phyloP scores from a whole-genome alignment of 2,797 vertebrate species.

The Eutrigla gurnardus region DNA sequence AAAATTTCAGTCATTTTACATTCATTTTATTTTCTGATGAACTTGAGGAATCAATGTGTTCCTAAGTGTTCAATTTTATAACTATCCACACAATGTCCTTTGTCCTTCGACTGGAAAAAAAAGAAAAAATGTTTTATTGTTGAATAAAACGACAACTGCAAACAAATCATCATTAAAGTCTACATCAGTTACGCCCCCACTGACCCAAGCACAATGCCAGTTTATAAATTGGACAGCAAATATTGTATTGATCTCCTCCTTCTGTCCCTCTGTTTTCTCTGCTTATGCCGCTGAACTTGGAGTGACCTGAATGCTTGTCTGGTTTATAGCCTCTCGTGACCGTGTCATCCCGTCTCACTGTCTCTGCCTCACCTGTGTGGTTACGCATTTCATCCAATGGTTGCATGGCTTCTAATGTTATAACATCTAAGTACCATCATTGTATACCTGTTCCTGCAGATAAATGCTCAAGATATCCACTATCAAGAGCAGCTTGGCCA shows the following conservation, averaged over 20 bases:
- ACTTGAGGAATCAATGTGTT: not conserved
- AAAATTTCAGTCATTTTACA: too few relatives aligned
- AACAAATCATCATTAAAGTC: conserved; percentile 95
- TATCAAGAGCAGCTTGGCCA: conserved; percentile 98
- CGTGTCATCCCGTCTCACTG: conserved; percentile 74
- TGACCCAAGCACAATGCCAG: conserved; percentile 81
- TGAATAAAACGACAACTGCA: conserved; percentile 88
- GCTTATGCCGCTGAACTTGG: conserved; percentile 91
- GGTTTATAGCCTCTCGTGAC: conserved; percentile 92
- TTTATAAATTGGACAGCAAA: conserved; percentile 97
- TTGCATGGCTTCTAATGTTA: conserved; percentile 42
- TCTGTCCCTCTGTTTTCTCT: conserved; percentile 46
- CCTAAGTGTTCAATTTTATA: not conserved
- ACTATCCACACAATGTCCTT: too few relatives aligned
- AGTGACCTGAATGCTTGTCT: conserved; percentile 90
- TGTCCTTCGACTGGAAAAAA: conserved; percentile 79
- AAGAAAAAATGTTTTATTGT: conserved; percentile 75
- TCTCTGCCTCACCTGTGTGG: conserved; percentile 66
- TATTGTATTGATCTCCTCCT: conserved; percentile 93
- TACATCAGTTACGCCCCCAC: conserved; percentile 90
- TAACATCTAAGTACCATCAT: conserved; percentile 25
- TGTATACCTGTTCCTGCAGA: conserved; percentile 82
- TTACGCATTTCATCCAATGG: conserved; percentile 63
- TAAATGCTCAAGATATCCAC: conserved; percentile 98
- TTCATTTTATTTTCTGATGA: not conserved